A percentile compares a stretch with the other conserved stretches of the same genome.
These are phyloP conservation scores for Anthopleura sola DNA, from an alignment of 64 coral and sea anemone genomes.

Conservation along the genomic window DNA sequence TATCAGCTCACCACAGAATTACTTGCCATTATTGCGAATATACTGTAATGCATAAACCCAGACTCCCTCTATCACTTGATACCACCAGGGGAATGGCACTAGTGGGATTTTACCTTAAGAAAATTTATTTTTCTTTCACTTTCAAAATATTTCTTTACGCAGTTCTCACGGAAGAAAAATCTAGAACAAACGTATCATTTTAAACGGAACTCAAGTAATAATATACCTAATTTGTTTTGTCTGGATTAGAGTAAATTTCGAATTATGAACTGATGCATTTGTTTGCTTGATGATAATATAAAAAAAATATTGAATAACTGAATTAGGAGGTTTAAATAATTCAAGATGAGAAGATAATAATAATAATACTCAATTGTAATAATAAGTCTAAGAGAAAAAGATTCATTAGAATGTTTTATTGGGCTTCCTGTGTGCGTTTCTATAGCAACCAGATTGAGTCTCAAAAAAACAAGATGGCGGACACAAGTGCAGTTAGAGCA, in stretches of 20 bases:
- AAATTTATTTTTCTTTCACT: neutral
- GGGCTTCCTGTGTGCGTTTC: slow-evolving; percentile 25
- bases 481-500: slow-evolving; percentile 22
- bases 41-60: neutral
- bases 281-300: too few relatives aligned
- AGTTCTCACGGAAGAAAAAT: too few relatives aligned
- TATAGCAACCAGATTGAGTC: slow-evolving; percentile 29
- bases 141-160: too few relatives aligned
- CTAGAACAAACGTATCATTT: too few relatives aligned
- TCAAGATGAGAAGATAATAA: too few relatives aligned
- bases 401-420: neutral
- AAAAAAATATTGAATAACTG: too few relatives aligned
- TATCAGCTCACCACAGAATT: neutral
- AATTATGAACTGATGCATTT: neutral
- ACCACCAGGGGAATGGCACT: neutral
- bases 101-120: neutral
- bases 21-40: slow-evolving; percentile 14
- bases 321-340: too few relatives aligned
- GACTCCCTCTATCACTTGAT: neutral
- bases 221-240: neutral
- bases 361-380: too few relatives aligned
- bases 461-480: slow-evolving; percentile 85
- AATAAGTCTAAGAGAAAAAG: too few relatives aligned
- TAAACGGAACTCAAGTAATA: neutral
- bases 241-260: neutral